Evolutionary conservation across 2,888 invertebrate genomes (phyloP).

Genomic region (Glyphotaelius pellucidus): DNA sequence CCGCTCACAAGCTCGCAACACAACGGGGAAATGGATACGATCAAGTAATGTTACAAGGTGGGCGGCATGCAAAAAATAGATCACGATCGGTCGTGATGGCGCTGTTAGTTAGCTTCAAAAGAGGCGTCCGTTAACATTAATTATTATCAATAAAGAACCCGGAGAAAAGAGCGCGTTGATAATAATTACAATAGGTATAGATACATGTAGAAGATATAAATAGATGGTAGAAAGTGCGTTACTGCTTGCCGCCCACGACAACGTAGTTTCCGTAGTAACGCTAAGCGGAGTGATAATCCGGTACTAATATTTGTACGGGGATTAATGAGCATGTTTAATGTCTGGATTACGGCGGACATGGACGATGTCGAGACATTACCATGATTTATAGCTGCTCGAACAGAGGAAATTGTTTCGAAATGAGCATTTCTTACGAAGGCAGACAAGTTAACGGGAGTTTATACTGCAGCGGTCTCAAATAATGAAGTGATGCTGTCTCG

Average conservation of each 20-base stretch:
- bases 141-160: slow-evolving; percentile 34
- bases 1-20: background rate
- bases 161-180: slow-evolving; percentile 4
- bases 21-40: background rate
- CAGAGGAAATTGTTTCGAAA: slow-evolving; percentile 14
- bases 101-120: slow-evolving; percentile 24
- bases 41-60: background rate
- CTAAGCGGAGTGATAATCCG: slow-evolving; percentile 7
- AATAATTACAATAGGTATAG: slow-evolving; percentile 19
- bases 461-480: slow-evolving; percentile 2
- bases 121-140: slow-evolving; percentile 21
- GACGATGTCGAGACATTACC: background rate
- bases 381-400: slow-evolving; percentile 2
- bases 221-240: background rate
- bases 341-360: slow-evolving; percentile 7
- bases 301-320: background rate
- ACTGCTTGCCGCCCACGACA: slow-evolving; percentile 33
- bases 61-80: slow-evolving; percentile 31
- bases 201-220: background rate
- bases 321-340: slow-evolving; percentile 26
- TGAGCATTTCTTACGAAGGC: slow-evolving; percentile 32
- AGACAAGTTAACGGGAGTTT: background rate
- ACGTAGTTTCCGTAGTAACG: background rate
- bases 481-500: background rate
- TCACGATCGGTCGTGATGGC: slow-evolving; percentile 23